Conservation (phyloP, 2,113 vertebrate genomes). For the Himantopus leucocephalus region DNA sequence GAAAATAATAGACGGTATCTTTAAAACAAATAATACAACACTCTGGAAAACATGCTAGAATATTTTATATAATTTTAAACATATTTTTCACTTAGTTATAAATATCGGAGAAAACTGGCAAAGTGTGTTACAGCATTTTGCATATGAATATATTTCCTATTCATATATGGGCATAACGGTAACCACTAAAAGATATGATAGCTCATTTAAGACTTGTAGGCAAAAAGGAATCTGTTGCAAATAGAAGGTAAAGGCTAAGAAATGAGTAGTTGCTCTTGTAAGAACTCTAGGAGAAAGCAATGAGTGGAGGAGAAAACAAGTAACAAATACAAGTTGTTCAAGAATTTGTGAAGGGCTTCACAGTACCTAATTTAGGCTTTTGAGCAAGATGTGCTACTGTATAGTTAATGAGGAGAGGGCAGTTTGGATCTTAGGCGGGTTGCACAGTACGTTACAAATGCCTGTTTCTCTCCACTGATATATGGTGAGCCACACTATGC, state of each 20-base stretch:
- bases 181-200: neutral
- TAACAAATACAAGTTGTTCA: neutral
- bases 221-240: neutral
- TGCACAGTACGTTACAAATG: neutral
- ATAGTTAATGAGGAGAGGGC: rapidly evolving
- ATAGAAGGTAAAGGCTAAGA: neutral
- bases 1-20: conserved; percentile 32
- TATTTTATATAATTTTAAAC: neutral
- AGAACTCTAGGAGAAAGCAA: neutral
- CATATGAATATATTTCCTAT: neutral
- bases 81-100: neutral
- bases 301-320: neutral
- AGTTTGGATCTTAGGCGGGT: rapidly evolving
- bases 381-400: neutral
- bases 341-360: neutral
- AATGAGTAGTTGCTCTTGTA: neutral
- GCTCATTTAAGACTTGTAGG: neutral
- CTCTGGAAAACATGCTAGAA: neutral
- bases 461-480: neutral
- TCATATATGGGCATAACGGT: neutral
- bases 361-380: neutral
- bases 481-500: rapidly evolving
- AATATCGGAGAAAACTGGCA: neutral
- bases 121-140: neutral
- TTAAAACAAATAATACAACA: neutral